Evolutionary conservation across 1,140 invertebrate species (phyloP), one percentile per base, ranked within the genome.

Genomic region (Hylaeus volcanicus): DNA sequence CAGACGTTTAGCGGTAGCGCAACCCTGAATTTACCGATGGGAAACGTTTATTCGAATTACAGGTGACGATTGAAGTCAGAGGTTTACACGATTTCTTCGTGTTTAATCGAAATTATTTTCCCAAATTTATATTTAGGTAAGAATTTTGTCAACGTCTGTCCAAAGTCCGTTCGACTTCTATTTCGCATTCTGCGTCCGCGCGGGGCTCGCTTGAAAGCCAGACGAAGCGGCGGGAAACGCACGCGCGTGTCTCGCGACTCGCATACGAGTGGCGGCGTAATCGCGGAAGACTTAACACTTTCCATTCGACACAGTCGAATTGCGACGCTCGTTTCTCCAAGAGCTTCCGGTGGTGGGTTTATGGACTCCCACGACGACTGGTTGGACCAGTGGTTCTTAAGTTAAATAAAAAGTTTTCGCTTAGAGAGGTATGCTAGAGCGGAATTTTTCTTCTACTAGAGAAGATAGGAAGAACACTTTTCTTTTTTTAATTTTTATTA

Each of bases 201-300:
- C 65, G 45, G n/a, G 6, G 1, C 51, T 11, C 39, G 39, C 66
- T n/a, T 53, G 73, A 78, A 39, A 64, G 53, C 26, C 12, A 11
- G 26, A 61, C 39, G 61, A 63, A 58, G 56, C 56, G 37, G 11
- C 64, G 45, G 37, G 74, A 76, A 43, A 60, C 74, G 74, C 64
- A 45, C 64, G 63, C 9, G 51, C 65, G 61, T 3, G 26, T 12
- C 11, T 41, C 68, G 58, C 61, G 53, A 66, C 68, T 71, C 9
- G 43, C 48, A 58, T 68, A 58, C 48, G 26, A 71, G 69, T 58
- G 14, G 39, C 8, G 53, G 51, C 12, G 37, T 58, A 58, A 71
- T 71, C 69, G 53, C 14, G 12, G 5, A 56, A 58, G 53, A 4
- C 53, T 2, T n/a, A 4, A 15, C 51, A 58, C 69, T 71, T 71